phyloP scores from a whole-genome alignment of 2,888 invertebrate species.

The Rhorus exstirpatorius region DNA sequence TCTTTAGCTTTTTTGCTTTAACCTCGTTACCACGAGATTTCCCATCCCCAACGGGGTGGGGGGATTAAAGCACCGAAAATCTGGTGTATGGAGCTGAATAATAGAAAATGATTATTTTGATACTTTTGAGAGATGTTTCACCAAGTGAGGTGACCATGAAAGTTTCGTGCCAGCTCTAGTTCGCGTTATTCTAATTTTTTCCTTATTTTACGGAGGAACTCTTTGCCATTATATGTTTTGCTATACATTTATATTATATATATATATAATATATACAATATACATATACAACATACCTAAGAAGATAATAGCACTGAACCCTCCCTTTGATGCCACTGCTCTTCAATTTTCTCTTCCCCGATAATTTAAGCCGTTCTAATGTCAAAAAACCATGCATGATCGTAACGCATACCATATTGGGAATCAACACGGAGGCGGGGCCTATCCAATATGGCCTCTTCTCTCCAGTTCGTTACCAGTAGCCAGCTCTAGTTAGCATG shows the following conservation, averaged over 20 bases:
- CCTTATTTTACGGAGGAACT: too few relatives aligned
- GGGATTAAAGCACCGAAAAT: neutral
- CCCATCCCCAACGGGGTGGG: constrained; percentile 1
- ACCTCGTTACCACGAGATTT: constrained; percentile 36
- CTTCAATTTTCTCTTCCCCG: neutral
- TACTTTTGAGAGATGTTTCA: constrained; percentile 1
- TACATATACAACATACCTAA: too few relatives aligned
- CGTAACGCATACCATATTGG: too few relatives aligned
- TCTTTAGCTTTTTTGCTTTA: neutral
- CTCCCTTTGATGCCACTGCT: neutral
- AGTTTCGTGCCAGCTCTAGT: neutral
- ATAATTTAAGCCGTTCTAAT: neutral
- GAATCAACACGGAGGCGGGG: too few relatives aligned
- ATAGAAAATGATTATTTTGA: constrained; percentile 20
- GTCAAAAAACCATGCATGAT: too few relatives aligned
- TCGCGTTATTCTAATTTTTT: neutral
- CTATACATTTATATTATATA: too few relatives aligned
- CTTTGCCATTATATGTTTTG: too few relatives aligned
- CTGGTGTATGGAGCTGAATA: constrained; percentile 17
- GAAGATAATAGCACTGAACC: too few relatives aligned
- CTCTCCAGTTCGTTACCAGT: too few relatives aligned
- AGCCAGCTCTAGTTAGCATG: too few relatives aligned
- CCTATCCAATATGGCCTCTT: too few relatives aligned
- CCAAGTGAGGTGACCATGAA: neutral
- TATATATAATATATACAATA: too few relatives aligned